Base-by-base conservation (phyloP, 2,113 vertebrate genomes). In the Micronisus gabar region DNA sequence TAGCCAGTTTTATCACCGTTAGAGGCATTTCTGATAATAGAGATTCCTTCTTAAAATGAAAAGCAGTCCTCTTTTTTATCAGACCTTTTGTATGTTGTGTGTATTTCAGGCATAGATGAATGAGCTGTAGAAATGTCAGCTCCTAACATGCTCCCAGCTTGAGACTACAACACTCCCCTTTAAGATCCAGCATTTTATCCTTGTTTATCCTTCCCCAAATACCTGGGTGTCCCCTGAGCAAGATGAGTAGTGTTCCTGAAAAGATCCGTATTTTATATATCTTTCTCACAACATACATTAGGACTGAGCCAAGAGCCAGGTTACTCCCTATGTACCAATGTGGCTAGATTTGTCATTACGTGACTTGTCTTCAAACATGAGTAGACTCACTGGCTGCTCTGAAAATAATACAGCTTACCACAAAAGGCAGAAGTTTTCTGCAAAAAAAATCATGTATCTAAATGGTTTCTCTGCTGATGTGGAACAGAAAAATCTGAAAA, bases 11-110 rank as follows among this genome's bases (percentile, higher is more conserved):
- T 90, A 76, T 95, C 83, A 89, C 73, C 7, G 13, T 91, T 86
- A 70, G 62, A 82, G 53, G 32, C 32, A 88, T 90, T 94, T 90
- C 62, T 96, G 89, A 48, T 83, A 88, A 82, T 41, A 88, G 59
- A 53, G 55, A 82, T 93, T 93, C 27, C 66, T 88, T 85, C 70
- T 86, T 82, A 68, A 91, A 92, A 90, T 80, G 73, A 91, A 94
- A 94, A 93, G 66, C 53, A 76, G 70, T 50, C 50, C 66, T 82
- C 20, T 11, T 89, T 95, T 94, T 91, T 68, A 75, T 82, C 80
- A 90, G n/a, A 71, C 27, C 26, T 84, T 68, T 50, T 70, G 59
- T 80, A 25, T 52, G 14, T 66, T 53, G 20, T 56, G 11, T 23
- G 32, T 65, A 84, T 88, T 93, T 91, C 47, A 84, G 81, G 43